Conservation (phyloP, 1,140 invertebrate genomes). For the Microplitis mediator region DNA sequence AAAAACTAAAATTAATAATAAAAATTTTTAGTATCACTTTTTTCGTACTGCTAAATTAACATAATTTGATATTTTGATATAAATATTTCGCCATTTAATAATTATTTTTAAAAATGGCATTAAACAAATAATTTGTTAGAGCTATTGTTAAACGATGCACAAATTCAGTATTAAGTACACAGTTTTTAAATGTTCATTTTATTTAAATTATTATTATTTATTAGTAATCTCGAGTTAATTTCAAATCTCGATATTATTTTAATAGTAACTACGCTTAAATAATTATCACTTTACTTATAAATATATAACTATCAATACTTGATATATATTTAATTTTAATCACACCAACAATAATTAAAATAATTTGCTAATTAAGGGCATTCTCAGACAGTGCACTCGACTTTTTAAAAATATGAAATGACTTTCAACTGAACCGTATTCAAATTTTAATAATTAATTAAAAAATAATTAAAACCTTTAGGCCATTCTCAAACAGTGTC, state of each 20-base stretch:
- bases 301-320: no score
- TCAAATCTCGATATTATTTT: not conserved
- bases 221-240: not conserved
- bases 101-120: not conserved
- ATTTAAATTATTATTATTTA: not conserved
- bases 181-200: not conserved
- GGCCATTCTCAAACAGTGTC: no score
- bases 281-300: not conserved
- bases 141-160: conserved; percentile 25
- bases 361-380: no score
- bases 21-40: not conserved
- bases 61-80: conserved; percentile 4
- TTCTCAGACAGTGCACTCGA: no score
- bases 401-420: no score
- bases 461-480: no score
- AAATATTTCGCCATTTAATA: not conserved
- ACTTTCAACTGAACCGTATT: no score
- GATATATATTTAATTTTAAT: no score
- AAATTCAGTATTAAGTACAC: conserved; percentile 34
- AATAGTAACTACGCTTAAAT: not conserved
- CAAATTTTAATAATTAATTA: not conserved
- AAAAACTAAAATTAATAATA: not conserved
- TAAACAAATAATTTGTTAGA: not conserved
- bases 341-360: no score
- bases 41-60: not conserved